Evolutionary conservation across 2,113 vertebrate genomes (phyloP).

Genomic region (Mastomys coucha): DNA sequence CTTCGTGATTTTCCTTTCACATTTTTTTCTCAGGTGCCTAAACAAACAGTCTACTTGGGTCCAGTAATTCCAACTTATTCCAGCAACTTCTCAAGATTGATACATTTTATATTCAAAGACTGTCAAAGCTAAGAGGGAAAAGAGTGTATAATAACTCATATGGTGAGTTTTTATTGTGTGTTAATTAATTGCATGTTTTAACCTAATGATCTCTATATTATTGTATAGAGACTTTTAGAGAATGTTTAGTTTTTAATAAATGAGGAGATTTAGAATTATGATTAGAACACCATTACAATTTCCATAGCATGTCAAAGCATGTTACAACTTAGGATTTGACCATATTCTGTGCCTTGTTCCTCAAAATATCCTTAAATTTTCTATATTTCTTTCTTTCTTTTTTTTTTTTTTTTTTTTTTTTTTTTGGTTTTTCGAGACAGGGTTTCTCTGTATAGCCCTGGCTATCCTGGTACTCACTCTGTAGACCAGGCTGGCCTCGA

Average conservation of each 20-base stretch:
- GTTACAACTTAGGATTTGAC: neutral
- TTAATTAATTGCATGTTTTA: neutral
- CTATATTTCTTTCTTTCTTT: neutral
- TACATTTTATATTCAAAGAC: conserved; percentile 35
- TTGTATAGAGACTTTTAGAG: neutral
- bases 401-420: no score
- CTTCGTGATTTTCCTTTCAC: conserved; percentile 59
- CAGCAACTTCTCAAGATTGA: conserved; percentile 58
- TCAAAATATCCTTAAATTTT: neutral
- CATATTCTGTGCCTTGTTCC: neutral
- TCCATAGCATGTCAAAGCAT: neutral
- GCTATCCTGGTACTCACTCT: no score
- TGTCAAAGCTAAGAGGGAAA: neutral
- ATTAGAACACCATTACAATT: neutral
- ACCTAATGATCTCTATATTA: neutral
- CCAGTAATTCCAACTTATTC: conserved; percentile 53
- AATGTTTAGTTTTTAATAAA: conserved; percentile 13
- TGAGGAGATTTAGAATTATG: neutral
- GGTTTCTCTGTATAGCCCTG: no score
- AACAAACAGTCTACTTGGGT: conserved; percentile 62
- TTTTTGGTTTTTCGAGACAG: no score
- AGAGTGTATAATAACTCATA: neutral
- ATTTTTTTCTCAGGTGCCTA: conserved; percentile 61
- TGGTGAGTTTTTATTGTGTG: neutral
- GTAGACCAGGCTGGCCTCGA: no score